Evolutionary conservation across 2,888 invertebrate species (phyloP).

Genomic region (Tolmerus cingulatus): DNA sequence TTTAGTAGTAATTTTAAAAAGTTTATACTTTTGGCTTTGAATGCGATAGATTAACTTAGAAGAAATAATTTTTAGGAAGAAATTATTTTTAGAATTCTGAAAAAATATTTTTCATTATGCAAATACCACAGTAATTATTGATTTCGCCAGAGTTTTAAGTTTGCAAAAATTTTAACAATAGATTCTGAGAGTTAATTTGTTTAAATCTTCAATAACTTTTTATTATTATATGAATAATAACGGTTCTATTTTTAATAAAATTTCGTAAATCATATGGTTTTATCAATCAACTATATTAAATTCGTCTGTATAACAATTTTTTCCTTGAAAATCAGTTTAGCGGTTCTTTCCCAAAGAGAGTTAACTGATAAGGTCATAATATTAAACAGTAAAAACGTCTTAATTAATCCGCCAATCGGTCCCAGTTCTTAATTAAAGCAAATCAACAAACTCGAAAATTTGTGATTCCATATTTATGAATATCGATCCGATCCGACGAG

Average conservation of each 20-base stretch:
- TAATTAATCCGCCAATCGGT: not conserved
- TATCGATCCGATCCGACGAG: constrained; percentile 8
- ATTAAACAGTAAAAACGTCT: not conserved
- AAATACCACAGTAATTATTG: not conserved
- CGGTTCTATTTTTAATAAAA: too few species aligned
- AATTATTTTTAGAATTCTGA: not conserved
- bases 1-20: too few species aligned
- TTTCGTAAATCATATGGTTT: too few species aligned
- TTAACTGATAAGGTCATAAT: not conserved
- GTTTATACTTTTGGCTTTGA: too few species aligned
- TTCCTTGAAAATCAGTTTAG: not conserved
- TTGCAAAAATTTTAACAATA: too few species aligned
- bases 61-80: too few species aligned
- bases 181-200: too few species aligned
- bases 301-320: not conserved
- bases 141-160: not conserved
- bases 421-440: not conserved
- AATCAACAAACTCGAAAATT: not conserved
- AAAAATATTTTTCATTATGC: not conserved
- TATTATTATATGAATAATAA: too few species aligned
- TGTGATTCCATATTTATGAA: constrained; percentile 4
- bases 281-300: not conserved
- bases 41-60: not conserved
- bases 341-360: not conserved
- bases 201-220: too few species aligned